Evolutionary conservation across 2,888 invertebrate genomes (phyloP).

Genomic region (Rhyacophila evoluta): DNA sequence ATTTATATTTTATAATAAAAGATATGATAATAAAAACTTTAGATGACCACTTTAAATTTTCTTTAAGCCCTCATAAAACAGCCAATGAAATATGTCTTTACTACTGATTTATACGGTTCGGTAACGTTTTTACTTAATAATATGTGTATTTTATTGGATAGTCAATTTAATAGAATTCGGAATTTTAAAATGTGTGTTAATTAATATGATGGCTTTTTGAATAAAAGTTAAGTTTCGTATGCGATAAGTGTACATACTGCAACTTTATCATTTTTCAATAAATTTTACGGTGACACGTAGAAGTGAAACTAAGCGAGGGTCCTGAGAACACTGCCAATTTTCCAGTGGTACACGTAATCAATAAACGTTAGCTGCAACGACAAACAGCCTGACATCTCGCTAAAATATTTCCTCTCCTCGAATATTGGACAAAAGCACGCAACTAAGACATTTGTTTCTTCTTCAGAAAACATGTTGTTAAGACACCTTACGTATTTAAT

Average conservation of each 20-base stretch:
- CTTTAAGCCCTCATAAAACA: no score
- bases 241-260: neutral
- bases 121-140: no score
- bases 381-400: constrained; percentile 12
- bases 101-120: no score
- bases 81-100: no score
- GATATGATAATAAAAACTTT: no score
- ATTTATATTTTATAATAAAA: no score
- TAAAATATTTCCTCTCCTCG: neutral
- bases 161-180: no score
- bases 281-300: neutral
- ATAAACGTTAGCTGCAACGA: constrained; percentile 22
- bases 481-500: neutral
- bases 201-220: no score
- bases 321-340: neutral
- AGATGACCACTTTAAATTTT: no score
- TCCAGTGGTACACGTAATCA: constrained; percentile 8
- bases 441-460: constrained; percentile 1
- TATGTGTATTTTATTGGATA: no score
- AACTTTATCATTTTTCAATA: constrained; percentile 1
- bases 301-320: constrained; percentile 10
- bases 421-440: constrained; percentile 4
- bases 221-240: neutral
- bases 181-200: no score
- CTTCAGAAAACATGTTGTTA: neutral